These are phyloP conservation scores for Anolis carolinensis DNA, from an alignment of 2,113 vertebrate species.

Conservation along the genomic window DNA sequence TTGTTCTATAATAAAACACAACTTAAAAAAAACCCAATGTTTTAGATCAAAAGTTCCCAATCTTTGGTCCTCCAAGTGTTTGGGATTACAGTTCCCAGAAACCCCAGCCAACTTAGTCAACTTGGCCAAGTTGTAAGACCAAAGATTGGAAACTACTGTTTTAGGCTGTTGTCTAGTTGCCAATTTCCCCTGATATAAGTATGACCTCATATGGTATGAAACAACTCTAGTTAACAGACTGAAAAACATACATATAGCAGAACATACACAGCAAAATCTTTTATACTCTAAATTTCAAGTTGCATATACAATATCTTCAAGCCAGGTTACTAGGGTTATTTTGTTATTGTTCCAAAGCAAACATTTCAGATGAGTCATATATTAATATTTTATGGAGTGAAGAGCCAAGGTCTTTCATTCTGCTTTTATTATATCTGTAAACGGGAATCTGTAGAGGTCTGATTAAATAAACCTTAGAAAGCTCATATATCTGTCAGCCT, in stretches of 20 bases:
- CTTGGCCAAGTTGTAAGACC: too few relatives aligned
- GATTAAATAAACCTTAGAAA: constrained; percentile 34
- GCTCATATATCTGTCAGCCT: not conserved
- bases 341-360: constrained; percentile 8
- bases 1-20: not conserved
- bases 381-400: constrained; percentile 31
- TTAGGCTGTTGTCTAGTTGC: not conserved
- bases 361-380: constrained; percentile 33
- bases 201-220: not conserved
- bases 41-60: too few relatives aligned
- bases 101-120: too few relatives aligned
- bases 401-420: constrained; percentile 41
- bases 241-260: not conserved
- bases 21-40: not conserved
- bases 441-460: constrained; percentile 19
- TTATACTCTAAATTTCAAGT: not conserved
- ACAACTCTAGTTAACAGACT: not conserved
- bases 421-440: constrained; percentile 27
- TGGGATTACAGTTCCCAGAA: too few relatives aligned
- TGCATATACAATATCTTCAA: not conserved
- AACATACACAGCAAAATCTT: not conserved
- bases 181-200: not conserved
- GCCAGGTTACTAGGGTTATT: not conserved
- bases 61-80: too few relatives aligned
- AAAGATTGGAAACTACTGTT: too few relatives aligned